Evolutionary conservation across 2,888 invertebrate genomes (phyloP), one percentile per base, ranked within the genome.

Genomic region (Diaphora mendica): DNA sequence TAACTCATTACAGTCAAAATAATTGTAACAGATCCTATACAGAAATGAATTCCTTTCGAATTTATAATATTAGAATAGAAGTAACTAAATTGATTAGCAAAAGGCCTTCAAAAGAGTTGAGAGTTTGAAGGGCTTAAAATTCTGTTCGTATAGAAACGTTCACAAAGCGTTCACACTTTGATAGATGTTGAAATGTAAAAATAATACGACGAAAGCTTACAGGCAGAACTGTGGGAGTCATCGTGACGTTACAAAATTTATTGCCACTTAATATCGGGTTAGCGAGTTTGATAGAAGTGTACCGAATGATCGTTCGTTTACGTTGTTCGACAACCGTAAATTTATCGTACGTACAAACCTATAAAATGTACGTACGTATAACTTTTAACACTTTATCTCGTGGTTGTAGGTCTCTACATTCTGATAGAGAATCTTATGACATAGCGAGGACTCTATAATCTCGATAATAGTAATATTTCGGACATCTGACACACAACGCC

Each of bases 211-310:
- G 83, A 59, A 85, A 86, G 84, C 87, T 85, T 85, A 84, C 85
- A 89, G 91, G 88, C 89, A 89, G 86, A 90, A 86, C 87, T 87
- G 84, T 78, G 79, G 82, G 87, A 88, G 87, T 91, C 89, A 89
- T 89, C 89, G 85, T 77, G 72, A 82, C 84, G 85, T 83, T 83
- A 77, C 71, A 80, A 83, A 88, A 92, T 92, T 92, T 91, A 92
- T 89, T 87, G 83, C 85, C 88, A 89, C 89, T 91, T 91, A 90
- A 90, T 90, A 89, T 89, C 81, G 83, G 78, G 80, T 77, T 68
- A 9, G 68, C 42, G 71, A 62, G 72, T 79, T 77, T 70, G 75
- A 82, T 73, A 68, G 82, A 82, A 68, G 70, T 62, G 62, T 76
- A 74, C 72, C 70, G 65, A 39, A 35, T 74, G 80, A 64, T 48